Evolutionary conservation across 1,140 invertebrate genomes (phyloP).

Genomic region (Dermatophagoides farinae): DNA sequence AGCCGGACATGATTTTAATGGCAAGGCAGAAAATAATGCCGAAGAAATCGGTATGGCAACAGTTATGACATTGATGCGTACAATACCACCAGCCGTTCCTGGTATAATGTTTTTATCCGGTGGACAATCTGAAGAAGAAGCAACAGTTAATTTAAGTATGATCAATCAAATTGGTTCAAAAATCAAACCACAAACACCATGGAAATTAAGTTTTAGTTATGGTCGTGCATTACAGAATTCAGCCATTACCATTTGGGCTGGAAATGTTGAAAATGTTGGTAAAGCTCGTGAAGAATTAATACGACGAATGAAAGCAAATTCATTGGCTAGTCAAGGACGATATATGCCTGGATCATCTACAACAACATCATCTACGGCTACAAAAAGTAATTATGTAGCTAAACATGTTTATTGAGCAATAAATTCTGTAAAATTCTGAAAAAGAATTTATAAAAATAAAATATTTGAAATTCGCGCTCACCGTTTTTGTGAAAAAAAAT

Average conservation of each 20-base stretch:
- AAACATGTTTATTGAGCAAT: conserved; percentile 19
- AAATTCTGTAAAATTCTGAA: not conserved
- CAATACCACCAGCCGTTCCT: conserved; percentile 74
- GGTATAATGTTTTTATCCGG: conserved; percentile 80
- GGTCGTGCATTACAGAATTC: conserved; percentile 69
- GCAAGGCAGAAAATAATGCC: conserved; percentile 31
- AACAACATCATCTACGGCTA: conserved; percentile 42
- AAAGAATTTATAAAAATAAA: not conserved
- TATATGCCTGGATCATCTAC: conserved; percentile 46
- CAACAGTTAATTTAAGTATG: conserved; percentile 76
- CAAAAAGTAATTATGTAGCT: conserved; percentile 46
- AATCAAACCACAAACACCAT: conserved; percentile 58
- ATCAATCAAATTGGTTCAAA: conserved; percentile 63
- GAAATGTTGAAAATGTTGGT: conserved; percentile 61
- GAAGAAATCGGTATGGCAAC: conserved; percentile 53
- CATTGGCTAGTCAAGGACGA: conserved; percentile 49
- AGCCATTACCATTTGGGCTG: conserved; percentile 74
- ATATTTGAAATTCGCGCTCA: not conserved
- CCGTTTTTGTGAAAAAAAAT: not conserved
- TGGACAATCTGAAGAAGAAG: conserved; percentile 89
- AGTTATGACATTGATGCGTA: conserved; percentile 62
- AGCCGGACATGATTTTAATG: conserved; percentile 43
- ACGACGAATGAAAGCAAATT: conserved; percentile 72
- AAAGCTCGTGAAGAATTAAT: conserved; percentile 68
- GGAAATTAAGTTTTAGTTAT: conserved; percentile 88